Conservation (phyloP, 2,113 vertebrate species). For the Mormyrus lacerda region DNA sequence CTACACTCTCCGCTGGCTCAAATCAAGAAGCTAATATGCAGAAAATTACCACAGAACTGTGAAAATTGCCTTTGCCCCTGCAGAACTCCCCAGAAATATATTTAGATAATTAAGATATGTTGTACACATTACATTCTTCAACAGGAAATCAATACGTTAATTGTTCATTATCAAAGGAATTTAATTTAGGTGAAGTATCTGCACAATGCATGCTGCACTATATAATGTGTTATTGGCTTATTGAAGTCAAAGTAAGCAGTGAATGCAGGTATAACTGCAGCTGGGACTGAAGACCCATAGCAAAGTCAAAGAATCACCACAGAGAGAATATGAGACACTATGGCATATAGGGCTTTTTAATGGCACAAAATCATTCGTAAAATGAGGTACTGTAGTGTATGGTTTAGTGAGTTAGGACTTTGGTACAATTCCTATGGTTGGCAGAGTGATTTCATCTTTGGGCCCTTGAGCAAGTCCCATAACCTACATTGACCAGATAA, state of each 20-base stretch:
- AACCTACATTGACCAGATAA: neutral
- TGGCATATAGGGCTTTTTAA: neutral
- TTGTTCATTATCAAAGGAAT: neutral
- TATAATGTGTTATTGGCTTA: neutral
- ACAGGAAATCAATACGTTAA: conserved; percentile 10
- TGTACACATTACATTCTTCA: neutral
- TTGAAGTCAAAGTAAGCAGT: neutral
- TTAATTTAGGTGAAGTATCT: conserved; percentile 1
- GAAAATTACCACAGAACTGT: conserved; percentile 10
- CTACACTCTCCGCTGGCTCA: neutral
- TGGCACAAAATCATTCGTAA: neutral
- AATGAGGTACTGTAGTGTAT: neutral
- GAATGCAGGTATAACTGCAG: neutral
- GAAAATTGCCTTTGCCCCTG: conserved; percentile 10
- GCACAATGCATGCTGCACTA: neutral
- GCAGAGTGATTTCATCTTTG: neutral
- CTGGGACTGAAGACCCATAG: neutral
- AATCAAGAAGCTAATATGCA: conserved; percentile 14
- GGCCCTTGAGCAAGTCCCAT: neutral
- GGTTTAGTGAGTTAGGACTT: neutral
- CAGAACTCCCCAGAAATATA: conserved; percentile 4
- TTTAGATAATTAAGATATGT: conserved; percentile 14
- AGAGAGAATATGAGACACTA: neutral
- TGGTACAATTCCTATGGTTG: neutral
- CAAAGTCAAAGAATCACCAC: neutral